Percentiles rank a stretch among this genome's conserved stretches.
Conservation (phyloP, 2,797 vertebrate genomes). For the Esox masquinongy region DNA sequence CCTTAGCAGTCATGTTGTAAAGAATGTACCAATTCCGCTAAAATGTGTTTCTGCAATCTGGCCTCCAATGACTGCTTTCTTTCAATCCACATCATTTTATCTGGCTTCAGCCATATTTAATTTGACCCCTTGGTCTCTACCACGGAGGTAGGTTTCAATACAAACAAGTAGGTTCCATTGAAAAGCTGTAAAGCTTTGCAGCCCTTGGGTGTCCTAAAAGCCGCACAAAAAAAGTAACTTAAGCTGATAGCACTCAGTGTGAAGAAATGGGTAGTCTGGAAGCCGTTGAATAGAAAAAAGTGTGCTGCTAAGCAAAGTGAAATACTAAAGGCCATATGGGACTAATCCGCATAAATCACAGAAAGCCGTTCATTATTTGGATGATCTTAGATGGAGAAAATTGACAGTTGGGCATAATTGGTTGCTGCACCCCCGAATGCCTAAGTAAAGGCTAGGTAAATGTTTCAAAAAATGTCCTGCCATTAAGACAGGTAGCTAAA, state of each 20-base stretch:
- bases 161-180: conserved; percentile 21
- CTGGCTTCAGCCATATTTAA: conserved; percentile 18
- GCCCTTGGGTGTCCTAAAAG: conserved; percentile 1
- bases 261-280: conserved; percentile 1
- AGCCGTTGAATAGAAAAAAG: not conserved
- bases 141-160: conserved; percentile 22
- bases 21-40: conserved; percentile 9
- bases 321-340: not conserved
- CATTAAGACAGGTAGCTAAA: no score
- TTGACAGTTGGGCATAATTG: not conserved
- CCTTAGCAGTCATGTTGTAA: conserved; percentile 2
- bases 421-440: no score
- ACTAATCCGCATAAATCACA: not conserved
- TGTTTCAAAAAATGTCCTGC: no score
- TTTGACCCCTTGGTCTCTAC: conserved; percentile 19
- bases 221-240: not conserved
- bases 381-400: not conserved
- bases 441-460: not conserved
- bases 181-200: conserved; percentile 16
- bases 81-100: conserved; percentile 20
- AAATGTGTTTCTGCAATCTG: conserved; percentile 25
- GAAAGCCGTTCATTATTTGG: not conserved
- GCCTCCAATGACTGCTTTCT: conserved; percentile 17
- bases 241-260: conserved; percentile 13
- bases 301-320: not conserved